A percentile compares a stretch with the other conserved stretches of the same genome.
phyloP scores from a whole-genome alignment of 2,113 vertebrate species.

The Pelobates fuscus region DNA sequence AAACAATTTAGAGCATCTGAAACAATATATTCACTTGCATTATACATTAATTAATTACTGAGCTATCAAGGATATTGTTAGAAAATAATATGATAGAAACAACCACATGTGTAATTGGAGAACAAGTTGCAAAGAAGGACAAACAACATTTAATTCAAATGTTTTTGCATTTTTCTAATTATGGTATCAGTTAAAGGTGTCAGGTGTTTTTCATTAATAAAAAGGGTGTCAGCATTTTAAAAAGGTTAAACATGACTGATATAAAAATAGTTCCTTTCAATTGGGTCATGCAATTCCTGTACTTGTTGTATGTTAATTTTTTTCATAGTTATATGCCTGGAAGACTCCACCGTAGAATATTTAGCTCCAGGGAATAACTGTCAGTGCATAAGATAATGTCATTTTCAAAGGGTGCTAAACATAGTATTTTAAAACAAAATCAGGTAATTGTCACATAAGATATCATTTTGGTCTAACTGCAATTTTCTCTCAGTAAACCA shows the following conservation, averaged over 20 bases:
- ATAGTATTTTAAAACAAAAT: slow-evolving; percentile 22
- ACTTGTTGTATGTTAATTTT: slow-evolving; percentile 71
- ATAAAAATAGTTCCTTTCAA: slow-evolving; percentile 66
- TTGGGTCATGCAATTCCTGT: slow-evolving; percentile 72
- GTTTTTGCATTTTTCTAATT: neutral
- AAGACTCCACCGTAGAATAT: slow-evolving; percentile 61
- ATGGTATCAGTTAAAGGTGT: slow-evolving; percentile 72
- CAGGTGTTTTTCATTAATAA: slow-evolving; percentile 60
- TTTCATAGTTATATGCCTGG: slow-evolving; percentile 61
- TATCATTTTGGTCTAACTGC: no score
- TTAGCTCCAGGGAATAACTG: slow-evolving; percentile 66
- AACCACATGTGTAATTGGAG: no score
- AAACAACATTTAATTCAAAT: neutral
- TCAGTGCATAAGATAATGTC: slow-evolving; percentile 68
- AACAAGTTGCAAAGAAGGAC: neutral
- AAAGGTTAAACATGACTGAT: slow-evolving; percentile 3
- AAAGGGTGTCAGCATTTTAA: neutral
- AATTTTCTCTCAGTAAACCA: no score
- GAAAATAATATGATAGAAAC: no score
- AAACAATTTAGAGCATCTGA: no score
- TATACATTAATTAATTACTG: no score
- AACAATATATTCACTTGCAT: no score
- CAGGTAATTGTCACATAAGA: neutral
- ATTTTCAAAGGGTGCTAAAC: slow-evolving; percentile 64
- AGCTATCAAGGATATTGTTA: no score